Conservation (phyloP, 2,113 vertebrate genomes). For the Lepidiolamprologus cunningtoni region DNA sequence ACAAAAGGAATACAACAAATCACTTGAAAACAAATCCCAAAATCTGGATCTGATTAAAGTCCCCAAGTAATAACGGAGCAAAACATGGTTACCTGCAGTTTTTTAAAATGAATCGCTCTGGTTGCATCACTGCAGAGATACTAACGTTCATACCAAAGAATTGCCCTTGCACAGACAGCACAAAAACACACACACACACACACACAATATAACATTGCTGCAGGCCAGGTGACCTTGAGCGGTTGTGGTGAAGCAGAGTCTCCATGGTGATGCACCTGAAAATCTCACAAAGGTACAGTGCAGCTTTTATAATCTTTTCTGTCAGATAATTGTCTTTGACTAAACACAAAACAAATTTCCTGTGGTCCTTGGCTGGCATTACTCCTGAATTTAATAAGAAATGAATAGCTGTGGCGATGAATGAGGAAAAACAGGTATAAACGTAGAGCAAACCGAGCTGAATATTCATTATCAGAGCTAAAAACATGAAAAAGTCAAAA, state of each 20-base stretch:
- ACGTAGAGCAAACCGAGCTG: not conserved
- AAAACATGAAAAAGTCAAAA: not conserved
- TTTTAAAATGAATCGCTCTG: not conserved
- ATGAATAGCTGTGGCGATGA: not conserved
- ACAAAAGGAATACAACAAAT: not conserved
- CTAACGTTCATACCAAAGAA: not conserved
- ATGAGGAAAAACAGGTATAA: not conserved
- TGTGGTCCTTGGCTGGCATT: not conserved
- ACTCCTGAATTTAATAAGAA: not conserved
- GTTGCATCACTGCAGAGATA: not conserved
- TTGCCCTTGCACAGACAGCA: not conserved
- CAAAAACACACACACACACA: not conserved
- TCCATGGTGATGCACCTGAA: slow-evolving; percentile 46
- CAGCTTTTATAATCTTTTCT: not conserved
- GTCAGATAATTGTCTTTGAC: not conserved
- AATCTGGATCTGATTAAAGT: not conserved
- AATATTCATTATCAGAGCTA: not conserved
- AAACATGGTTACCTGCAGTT: not conserved
- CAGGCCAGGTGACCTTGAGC: slow-evolving; percentile 28
- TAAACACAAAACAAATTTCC: not conserved
- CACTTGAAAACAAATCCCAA: not conserved
- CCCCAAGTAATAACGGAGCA: not conserved
- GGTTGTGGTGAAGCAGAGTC: not conserved
- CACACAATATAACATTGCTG: not conserved
- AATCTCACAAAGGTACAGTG: not conserved